Conservation (phyloP, 1,140 invertebrate genomes). For the Apis dorsata region DNA sequence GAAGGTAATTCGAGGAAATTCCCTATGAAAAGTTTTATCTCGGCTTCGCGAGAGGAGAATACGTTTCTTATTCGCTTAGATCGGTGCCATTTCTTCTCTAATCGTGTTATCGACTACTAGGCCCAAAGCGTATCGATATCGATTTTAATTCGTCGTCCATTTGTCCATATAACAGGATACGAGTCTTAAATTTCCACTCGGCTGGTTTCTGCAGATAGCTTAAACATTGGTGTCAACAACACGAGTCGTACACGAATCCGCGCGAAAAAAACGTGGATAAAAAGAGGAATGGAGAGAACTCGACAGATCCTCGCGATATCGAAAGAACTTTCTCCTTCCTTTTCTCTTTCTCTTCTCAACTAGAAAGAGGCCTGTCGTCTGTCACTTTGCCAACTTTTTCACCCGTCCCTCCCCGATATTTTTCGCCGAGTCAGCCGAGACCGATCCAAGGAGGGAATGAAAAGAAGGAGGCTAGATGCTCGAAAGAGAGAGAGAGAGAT, state of each 20-base stretch:
- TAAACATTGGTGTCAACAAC: too few relatives aligned
- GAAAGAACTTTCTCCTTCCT: neutral
- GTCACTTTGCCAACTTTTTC: neutral
- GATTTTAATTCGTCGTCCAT: too few relatives aligned
- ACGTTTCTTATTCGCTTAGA: too few relatives aligned
- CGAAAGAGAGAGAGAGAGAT: neutral
- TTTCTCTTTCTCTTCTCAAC: neutral
- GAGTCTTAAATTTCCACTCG: too few relatives aligned
- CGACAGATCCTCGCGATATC: neutral
- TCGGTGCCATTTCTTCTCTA: too few relatives aligned
- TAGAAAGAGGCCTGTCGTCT: neutral
- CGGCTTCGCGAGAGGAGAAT: neutral
- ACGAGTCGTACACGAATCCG: too few relatives aligned
- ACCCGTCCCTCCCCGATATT: neutral
- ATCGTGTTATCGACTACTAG: too few relatives aligned
- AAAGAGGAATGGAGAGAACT: neutral
- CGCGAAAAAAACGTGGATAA: neutral
- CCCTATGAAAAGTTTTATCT: neutral
- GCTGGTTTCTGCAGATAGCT: too few relatives aligned
- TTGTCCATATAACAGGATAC: too few relatives aligned
- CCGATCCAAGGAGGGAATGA: neutral
- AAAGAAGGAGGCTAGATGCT: neutral
- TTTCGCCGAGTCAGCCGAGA: slow-evolving; percentile 14
- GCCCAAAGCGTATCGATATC: too few relatives aligned
- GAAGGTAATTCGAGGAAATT: neutral